These are phyloP conservation scores for Cacatua alba DNA, from an alignment of 2,113 vertebrate genomes.

Conservation along the genomic window DNA sequence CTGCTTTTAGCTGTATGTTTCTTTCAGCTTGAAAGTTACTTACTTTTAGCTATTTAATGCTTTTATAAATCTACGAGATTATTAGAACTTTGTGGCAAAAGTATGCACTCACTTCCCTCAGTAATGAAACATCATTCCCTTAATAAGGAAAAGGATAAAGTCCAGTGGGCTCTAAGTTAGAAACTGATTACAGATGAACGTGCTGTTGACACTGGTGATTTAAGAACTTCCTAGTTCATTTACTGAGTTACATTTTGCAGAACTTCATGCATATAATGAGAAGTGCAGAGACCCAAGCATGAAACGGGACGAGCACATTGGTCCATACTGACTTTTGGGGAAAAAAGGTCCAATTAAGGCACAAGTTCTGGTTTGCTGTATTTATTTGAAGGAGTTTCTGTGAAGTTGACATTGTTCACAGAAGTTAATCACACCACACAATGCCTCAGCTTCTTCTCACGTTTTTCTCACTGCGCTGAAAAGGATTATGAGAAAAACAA, in stretches of 20 bases:
- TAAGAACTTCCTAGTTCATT: not conserved
- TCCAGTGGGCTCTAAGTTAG: not conserved
- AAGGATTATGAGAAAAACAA: conserved; percentile 44
- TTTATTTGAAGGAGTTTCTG: not conserved
- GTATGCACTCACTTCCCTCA: not conserved
- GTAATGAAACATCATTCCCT: not conserved
- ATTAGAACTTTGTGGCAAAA: not conserved
- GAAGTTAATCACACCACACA: not conserved
- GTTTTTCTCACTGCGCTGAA: conserved; percentile 12
- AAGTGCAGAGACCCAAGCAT: not conserved
- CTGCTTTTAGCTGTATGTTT: conserved; percentile 38
- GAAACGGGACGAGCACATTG: not conserved
- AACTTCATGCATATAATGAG: not conserved
- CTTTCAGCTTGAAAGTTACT: conserved; percentile 55
- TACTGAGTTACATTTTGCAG: not conserved
- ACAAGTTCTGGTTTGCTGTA: not conserved
- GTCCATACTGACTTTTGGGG: not conserved
- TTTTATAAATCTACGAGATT: conserved; percentile 37
- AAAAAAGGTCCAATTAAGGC: not conserved
- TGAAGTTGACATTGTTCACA: not conserved
- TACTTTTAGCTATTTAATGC: conserved; percentile 42
- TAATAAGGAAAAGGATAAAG: not conserved
- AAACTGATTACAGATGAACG: not conserved
- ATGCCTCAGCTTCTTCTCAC: conserved; percentile 30
- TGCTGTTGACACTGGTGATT: not conserved